Evolutionary conservation across 1,140 invertebrate genomes (phyloP).

Genomic region (Neodiprion lecontei): DNA sequence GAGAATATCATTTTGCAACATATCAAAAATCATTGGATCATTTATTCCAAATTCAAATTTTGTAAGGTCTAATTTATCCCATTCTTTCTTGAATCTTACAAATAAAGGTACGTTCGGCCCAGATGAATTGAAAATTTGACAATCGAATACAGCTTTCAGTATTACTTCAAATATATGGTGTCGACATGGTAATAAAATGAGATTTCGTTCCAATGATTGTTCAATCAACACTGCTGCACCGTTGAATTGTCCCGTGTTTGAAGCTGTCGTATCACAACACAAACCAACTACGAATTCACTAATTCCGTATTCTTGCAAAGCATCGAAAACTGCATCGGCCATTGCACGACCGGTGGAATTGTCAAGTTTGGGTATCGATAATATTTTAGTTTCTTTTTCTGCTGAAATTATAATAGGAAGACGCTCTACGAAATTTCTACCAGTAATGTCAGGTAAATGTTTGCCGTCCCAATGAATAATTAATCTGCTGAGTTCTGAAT

Average conservation of each 20-base stretch:
- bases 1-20: too few species aligned
- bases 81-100: too few species aligned
- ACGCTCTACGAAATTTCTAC: too few species aligned
- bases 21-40: too few species aligned
- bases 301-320: slow-evolving; percentile 23
- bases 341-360: slow-evolving; percentile 22
- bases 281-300: slow-evolving; percentile 20
- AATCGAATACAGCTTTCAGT: slow-evolving; percentile 22
- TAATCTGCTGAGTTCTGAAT: slow-evolving; percentile 18
- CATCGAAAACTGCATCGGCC: slow-evolving; percentile 22
- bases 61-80: too few species aligned
- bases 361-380: slow-evolving; percentile 1
- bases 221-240: slow-evolving; percentile 27
- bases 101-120: slow-evolving; percentile 19
- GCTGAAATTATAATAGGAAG: too few species aligned
- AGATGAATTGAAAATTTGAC: slow-evolving; percentile 16
- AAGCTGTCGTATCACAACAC: slow-evolving; percentile 28
- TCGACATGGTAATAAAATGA: slow-evolving; percentile 27
- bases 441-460: too few species aligned
- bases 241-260: slow-evolving; percentile 24
- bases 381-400: too few species aligned
- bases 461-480: slow-evolving; percentile 18
- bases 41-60: too few species aligned
- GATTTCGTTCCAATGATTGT: slow-evolving; percentile 21
- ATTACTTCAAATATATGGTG: slow-evolving; percentile 28